Percentiles rank a stretch among this genome's conserved stretches.
These are phyloP conservation scores for Sphaerophoria taeniata DNA, from an alignment of 2,888 invertebrate genomes.

Conservation along the genomic window DNA sequence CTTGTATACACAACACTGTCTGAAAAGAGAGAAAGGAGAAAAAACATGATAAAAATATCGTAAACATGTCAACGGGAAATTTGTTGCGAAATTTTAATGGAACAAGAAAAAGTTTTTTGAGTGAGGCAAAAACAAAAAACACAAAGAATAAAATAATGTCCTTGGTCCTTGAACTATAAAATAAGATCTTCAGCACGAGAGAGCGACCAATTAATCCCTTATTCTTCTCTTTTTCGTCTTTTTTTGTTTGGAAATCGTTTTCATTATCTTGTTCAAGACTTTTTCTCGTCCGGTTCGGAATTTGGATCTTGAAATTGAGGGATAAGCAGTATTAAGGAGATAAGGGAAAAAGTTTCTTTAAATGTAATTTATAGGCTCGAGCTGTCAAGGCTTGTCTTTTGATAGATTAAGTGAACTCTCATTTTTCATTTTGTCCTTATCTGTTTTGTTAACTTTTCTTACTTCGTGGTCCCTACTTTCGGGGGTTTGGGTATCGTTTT, in stretches of 20 bases:
- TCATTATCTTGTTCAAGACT: constrained; percentile 35
- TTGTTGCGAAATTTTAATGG: constrained; percentile 37
- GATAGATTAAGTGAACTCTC: constrained; percentile 49
- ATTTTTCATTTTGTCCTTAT: constrained; percentile 58
- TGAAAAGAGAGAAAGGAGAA: constrained; percentile 46
- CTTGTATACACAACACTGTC: constrained; percentile 49
- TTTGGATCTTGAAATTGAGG: not conserved
- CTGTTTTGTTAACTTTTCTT: not conserved
- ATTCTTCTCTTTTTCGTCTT: not conserved
- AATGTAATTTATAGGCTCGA: constrained; percentile 54
- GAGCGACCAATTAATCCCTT: constrained; percentile 56
- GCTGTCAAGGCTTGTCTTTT: constrained; percentile 10
- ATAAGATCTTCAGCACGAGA: constrained; percentile 14
- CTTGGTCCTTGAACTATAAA: constrained; percentile 53
- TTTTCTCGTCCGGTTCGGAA: not conserved
- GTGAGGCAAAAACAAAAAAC: constrained; percentile 21
- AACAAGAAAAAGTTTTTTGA: constrained; percentile 21
- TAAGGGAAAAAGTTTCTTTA: constrained; percentile 40
- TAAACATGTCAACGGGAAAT: constrained; percentile 63
- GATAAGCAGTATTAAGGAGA: constrained; percentile 21
- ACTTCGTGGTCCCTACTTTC: not conserved
- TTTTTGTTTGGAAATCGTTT: constrained; percentile 40
- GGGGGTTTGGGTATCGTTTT: not conserved
- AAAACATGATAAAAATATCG: constrained; percentile 70
- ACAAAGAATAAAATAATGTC: constrained; percentile 13